Percentiles rank a stretch among this genome's conserved stretches.
Conservation (phyloP, 2,888 invertebrate genomes). For the Coleophora flavipennella region DNA sequence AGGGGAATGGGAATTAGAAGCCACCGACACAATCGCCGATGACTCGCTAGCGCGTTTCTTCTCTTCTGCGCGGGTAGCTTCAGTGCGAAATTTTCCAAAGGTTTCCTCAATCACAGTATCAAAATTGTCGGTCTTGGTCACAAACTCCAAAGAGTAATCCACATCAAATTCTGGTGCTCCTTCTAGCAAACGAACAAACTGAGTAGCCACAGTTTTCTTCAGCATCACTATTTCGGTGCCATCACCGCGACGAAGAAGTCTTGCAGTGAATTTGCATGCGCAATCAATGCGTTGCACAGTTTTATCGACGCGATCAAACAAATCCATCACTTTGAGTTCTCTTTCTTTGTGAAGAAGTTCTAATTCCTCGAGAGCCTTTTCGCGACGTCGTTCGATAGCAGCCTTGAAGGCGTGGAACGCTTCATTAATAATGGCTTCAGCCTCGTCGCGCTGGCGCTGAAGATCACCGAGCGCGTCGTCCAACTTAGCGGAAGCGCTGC, state of each 20-base stretch:
- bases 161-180: slow-evolving; percentile 87
- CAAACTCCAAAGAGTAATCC: slow-evolving; percentile 85
- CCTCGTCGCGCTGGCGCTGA: slow-evolving; percentile 89
- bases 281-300: slow-evolving; percentile 88
- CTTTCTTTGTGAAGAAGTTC: slow-evolving; percentile 85
- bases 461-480: slow-evolving; percentile 88
- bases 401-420: slow-evolving; percentile 86
- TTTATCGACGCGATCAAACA: slow-evolving; percentile 86
- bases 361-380: slow-evolving; percentile 81
- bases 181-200: slow-evolving; percentile 84
- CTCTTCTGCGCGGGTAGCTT: slow-evolving; percentile 72
- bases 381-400: slow-evolving; percentile 84
- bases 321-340: slow-evolving; percentile 92
- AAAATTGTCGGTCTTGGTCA: slow-evolving; percentile 84
- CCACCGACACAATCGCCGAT: slow-evolving; percentile 52
- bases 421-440: slow-evolving; percentile 85
- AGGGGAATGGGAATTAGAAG: slow-evolving; percentile 59
- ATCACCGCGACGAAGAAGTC: slow-evolving; percentile 87
- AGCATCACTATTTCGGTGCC: slow-evolving; percentile 88
- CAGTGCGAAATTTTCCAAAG: slow-evolving; percentile 83
- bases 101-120: slow-evolving; percentile 79
- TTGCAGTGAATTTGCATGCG: slow-evolving; percentile 87
- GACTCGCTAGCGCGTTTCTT: slow-evolving; percentile 63
- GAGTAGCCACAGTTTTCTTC: slow-evolving; percentile 83
- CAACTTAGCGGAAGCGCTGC: slow-evolving; percentile 81